These are phyloP conservation scores for Sebastes diaconus DNA, from an alignment of 2,797 vertebrate species.

Conservation along the genomic window DNA sequence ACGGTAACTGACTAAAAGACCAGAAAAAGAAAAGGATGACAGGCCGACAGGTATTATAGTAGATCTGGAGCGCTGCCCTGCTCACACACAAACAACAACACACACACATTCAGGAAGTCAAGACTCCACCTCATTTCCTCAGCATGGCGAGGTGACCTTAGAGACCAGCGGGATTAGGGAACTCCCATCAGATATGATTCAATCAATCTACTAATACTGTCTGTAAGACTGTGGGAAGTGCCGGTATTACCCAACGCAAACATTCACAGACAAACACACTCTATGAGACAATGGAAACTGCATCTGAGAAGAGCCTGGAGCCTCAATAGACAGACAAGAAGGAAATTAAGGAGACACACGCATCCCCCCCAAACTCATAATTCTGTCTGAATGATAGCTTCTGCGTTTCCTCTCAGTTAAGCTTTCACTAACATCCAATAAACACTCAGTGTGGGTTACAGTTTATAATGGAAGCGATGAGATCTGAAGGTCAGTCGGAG, in stretches of 20 bases:
- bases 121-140: constrained; percentile 32
- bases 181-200: constrained; percentile 43
- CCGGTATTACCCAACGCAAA: constrained; percentile 45
- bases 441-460: neutral
- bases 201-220: constrained; percentile 47
- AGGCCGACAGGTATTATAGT: neutral
- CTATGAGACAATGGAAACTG: constrained; percentile 55
- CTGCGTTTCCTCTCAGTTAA: constrained; percentile 25
- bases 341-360: constrained; percentile 52
- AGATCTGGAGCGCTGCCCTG: neutral
- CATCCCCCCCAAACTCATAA: constrained; percentile 8
- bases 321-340: constrained; percentile 29
- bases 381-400: constrained; percentile 31
- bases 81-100: constrained; percentile 28
- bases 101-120: constrained; percentile 15
- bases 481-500: constrained; percentile 12
- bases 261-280: constrained; percentile 25
- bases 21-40: neutral
- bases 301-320: constrained; percentile 31
- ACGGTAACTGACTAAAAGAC: neutral
- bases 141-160: constrained; percentile 21
- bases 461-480: neutral
- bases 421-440: constrained; percentile 29
- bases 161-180: constrained; percentile 2
- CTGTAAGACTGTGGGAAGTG: constrained; percentile 36